A percentile compares a stretch with the other conserved stretches of the same genome.
Conservation (phyloP, 2,888 invertebrate genomes). For the Yponomeuta malinellus region DNA sequence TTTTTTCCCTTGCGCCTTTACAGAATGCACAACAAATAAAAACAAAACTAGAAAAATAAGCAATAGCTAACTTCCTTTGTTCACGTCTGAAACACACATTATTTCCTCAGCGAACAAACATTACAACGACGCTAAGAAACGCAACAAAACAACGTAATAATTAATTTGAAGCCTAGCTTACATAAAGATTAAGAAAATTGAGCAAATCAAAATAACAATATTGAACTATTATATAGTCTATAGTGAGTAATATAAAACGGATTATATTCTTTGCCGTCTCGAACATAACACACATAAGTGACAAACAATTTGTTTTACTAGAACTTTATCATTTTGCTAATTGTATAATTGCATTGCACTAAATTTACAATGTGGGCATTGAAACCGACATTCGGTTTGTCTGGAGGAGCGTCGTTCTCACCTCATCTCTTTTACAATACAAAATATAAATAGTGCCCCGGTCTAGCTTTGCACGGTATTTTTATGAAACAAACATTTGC, state of each 20-base stretch:
- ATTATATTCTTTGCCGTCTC: conserved; percentile 41
- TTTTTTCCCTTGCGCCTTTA: conserved; percentile 28
- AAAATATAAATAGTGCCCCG: conserved; percentile 11
- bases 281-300: conserved; percentile 39
- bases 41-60: neutral
- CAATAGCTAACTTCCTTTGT: neutral
- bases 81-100: neutral
- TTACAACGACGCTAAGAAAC: neutral
- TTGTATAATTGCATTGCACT: conserved; percentile 60
- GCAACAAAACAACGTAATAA: conserved; percentile 47
- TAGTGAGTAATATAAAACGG: conserved; percentile 56
- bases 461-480: neutral
- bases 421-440: neutral
- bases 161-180: conserved; percentile 59
- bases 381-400: conserved; percentile 48
- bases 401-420: neutral
- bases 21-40: neutral
- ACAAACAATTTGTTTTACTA: conserved; percentile 37
- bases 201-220: conserved; percentile 74
- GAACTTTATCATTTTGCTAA: conserved; percentile 36
- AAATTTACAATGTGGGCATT: conserved; percentile 32
- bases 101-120: neutral
- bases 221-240: conserved; percentile 52
- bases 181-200: conserved; percentile 66
- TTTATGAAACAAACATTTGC: neutral